Conservation (phyloP, 2,888 invertebrate genomes). For the Spodoptera littoralis region DNA sequence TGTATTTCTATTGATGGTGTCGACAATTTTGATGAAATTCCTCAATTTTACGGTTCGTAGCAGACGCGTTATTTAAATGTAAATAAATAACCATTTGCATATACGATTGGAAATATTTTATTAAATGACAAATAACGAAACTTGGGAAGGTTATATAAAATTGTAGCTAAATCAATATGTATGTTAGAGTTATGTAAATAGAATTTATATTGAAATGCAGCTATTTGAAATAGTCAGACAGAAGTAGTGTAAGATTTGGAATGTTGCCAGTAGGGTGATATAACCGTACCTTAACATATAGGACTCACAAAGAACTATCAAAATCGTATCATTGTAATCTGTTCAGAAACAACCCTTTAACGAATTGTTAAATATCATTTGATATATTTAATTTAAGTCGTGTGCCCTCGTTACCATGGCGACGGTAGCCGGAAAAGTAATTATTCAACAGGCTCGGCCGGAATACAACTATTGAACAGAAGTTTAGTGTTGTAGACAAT, state of each 20-base stretch:
- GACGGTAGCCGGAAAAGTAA: constrained; percentile 73
- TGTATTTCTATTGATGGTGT: constrained; percentile 32
- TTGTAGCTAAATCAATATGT: no score
- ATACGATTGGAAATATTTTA: constrained; percentile 5
- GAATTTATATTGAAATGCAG: no score
- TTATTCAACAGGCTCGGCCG: constrained; percentile 70
- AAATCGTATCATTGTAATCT: no score
- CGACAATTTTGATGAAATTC: constrained; percentile 35
- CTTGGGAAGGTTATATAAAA: no score
- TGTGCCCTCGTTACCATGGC: constrained; percentile 49
- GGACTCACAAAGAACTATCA: no score
- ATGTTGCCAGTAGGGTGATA: no score
- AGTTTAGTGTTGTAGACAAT: constrained; percentile 79
- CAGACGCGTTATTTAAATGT: constrained; percentile 10
- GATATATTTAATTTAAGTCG: constrained; percentile 22
- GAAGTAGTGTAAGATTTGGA: no score
- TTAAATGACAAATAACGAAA: not conserved
- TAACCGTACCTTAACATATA: no score
- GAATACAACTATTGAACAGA: constrained; percentile 75
- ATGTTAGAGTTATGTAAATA: no score
- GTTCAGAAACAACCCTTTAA: no score
- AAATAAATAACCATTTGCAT: constrained; percentile 22
- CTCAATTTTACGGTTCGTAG: constrained; percentile 24
- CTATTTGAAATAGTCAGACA: no score
- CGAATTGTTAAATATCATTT: not conserved